Evolutionary conservation across 2,113 vertebrate genomes (phyloP).

Genomic region (Circaetus gallicus): DNA sequence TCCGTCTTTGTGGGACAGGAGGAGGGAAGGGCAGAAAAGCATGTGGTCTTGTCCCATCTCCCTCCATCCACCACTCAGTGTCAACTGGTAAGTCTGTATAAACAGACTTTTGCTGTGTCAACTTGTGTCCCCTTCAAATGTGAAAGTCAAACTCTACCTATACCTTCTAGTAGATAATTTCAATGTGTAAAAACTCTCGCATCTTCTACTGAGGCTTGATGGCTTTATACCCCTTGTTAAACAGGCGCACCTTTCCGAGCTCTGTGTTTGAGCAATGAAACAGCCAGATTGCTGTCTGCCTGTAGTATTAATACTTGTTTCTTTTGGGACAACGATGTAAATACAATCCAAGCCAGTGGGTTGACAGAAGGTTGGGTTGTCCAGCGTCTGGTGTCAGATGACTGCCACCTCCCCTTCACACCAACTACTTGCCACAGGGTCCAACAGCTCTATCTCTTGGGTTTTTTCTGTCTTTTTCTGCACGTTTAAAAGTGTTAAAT

Average conservation of each 20-base stretch:
- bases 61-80: not conserved
- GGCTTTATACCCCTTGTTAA: not conserved
- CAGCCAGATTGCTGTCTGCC: not conserved
- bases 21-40: not conserved
- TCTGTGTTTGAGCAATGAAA: too few species aligned
- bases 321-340: not conserved
- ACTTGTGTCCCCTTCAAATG: not conserved
- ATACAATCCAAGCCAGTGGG: not conserved
- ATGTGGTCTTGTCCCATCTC: not conserved
- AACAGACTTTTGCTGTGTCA: not conserved
- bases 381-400: too few species aligned
- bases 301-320: too few species aligned
- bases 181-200: not conserved
- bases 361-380: not conserved
- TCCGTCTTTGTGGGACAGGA: not conserved
- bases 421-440: not conserved
- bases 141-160: not conserved
- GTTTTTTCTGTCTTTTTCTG: not conserved
- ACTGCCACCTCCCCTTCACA: not conserved
- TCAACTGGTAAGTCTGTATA: not conserved
- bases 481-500: not conserved
- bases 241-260: not conserved
- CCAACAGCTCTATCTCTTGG: accelerated
- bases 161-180: not conserved
- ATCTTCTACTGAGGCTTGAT: not conserved